phyloP scores from a whole-genome alignment of 2,888 invertebrate species.

The Dryomyza anilis region DNA sequence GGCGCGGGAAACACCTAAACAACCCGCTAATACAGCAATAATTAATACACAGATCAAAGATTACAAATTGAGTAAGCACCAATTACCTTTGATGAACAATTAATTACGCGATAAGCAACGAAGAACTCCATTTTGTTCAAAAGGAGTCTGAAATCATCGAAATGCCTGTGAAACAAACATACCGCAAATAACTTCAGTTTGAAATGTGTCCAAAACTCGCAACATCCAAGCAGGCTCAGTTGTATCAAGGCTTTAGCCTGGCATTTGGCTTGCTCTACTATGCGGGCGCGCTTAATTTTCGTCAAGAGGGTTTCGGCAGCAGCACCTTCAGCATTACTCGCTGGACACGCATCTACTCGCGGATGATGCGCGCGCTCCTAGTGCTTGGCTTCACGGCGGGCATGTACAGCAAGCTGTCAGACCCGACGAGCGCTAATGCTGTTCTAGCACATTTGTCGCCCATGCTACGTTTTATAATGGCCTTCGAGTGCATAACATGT shows the following conservation, averaged over 20 bases:
- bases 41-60: too few relatives aligned
- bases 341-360: slow-evolving; percentile 28
- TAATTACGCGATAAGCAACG: too few relatives aligned
- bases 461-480: slow-evolving; percentile 43
- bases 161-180: too few relatives aligned
- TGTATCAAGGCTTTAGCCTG: slow-evolving; percentile 42
- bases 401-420: slow-evolving; percentile 38
- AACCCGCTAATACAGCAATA: too few relatives aligned
- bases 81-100: too few relatives aligned
- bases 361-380: slow-evolving; percentile 27
- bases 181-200: too few relatives aligned
- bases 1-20: too few relatives aligned
- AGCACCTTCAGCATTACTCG: slow-evolving; percentile 10
- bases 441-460: slow-evolving; percentile 44
- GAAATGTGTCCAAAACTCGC: too few relatives aligned
- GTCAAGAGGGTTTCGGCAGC: slow-evolving; percentile 27
- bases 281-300: slow-evolving; percentile 43
- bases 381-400: slow-evolving; percentile 40
- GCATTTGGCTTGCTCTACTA: slow-evolving; percentile 42
- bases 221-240: too few relatives aligned
- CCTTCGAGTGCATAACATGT: slow-evolving; percentile 43
- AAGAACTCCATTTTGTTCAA: too few relatives aligned
- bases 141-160: too few relatives aligned
- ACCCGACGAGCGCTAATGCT: slow-evolving; percentile 39
- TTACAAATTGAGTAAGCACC: too few relatives aligned